These are phyloP conservation scores for Eulemur mongoz DNA, from an alignment of 2,797 vertebrate genomes.

Conservation along the genomic window DNA sequence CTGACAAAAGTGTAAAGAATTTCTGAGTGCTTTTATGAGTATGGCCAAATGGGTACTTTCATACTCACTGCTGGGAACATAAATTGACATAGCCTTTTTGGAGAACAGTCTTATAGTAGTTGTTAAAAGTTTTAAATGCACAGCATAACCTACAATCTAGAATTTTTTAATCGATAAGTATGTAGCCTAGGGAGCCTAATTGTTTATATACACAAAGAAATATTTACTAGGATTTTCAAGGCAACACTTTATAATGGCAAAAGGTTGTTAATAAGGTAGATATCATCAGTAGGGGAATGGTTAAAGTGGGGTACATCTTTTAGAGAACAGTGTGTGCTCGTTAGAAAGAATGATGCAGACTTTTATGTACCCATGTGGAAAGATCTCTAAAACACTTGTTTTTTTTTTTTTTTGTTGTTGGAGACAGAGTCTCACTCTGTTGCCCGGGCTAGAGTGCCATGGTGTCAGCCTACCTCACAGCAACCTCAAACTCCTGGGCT, in stretches of 20 bases:
- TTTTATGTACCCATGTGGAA: background rate
- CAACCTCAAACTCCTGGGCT: no score
- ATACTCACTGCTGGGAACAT: background rate
- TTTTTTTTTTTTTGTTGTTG: no score
- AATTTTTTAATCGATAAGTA: background rate
- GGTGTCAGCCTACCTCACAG: no score
- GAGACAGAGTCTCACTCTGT: no score
- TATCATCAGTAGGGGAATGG: background rate
- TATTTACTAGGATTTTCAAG: conserved; percentile 38
- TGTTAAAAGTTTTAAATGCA: background rate
- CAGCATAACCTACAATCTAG: background rate
- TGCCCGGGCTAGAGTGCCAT: no score
- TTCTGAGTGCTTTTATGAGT: background rate
- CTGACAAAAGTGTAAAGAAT: background rate
- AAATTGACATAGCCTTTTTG: background rate
- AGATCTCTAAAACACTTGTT: background rate
- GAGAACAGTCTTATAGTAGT: background rate
- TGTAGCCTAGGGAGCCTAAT: background rate
- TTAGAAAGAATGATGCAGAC: background rate
- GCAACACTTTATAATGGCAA: background rate
- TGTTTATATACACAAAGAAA: background rate
- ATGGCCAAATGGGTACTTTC: background rate
- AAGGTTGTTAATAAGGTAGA: background rate
- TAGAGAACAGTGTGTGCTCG: background rate
- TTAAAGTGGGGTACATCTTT: background rate